phyloP scores from a whole-genome alignment of 1,140 invertebrate genomes.

The Thaumetopoea pityocampa region DNA sequence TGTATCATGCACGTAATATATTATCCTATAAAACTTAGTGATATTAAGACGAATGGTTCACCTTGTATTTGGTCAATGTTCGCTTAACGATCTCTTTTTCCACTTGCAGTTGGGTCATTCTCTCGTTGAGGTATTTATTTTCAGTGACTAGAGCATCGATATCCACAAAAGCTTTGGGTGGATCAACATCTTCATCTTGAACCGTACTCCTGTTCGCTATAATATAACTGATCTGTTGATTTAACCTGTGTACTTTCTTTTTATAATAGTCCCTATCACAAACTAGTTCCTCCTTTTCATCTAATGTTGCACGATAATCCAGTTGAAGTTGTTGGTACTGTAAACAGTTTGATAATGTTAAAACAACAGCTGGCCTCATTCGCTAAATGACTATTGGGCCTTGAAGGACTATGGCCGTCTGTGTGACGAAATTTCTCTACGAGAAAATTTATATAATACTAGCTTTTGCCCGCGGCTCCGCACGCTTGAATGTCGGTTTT shows the following conservation, averaged over 20 bases:
- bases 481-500: too few relatives aligned
- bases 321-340: constrained; percentile 81
- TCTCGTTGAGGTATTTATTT: constrained; percentile 90
- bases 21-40: neutral
- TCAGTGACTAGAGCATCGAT: constrained; percentile 88
- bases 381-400: too few relatives aligned
- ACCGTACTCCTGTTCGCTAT: constrained; percentile 70
- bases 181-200: constrained; percentile 37
- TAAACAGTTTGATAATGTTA: constrained; percentile 13
- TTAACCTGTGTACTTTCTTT: constrained; percentile 89
- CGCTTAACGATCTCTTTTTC: constrained; percentile 86
- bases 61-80: constrained; percentile 85
- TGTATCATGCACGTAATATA: constrained; percentile 2
- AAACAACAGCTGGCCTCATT: too few relatives aligned
- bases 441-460: too few relatives aligned
- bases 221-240: constrained; percentile 87
- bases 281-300: constrained; percentile 91
- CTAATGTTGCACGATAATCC: constrained; percentile 86
- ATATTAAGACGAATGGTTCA: constrained; percentile 41
- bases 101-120: constrained; percentile 86
- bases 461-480: too few relatives aligned
- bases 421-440: too few relatives aligned
- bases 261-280: constrained; percentile 90
- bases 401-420: too few relatives aligned
- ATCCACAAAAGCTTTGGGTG: constrained; percentile 80